Percentiles rank a stretch among this genome's conserved stretches.
These are phyloP conservation scores for Hippocampus barbouri DNA, from an alignment of 2,113 vertebrate genomes.

Conservation along the genomic window DNA sequence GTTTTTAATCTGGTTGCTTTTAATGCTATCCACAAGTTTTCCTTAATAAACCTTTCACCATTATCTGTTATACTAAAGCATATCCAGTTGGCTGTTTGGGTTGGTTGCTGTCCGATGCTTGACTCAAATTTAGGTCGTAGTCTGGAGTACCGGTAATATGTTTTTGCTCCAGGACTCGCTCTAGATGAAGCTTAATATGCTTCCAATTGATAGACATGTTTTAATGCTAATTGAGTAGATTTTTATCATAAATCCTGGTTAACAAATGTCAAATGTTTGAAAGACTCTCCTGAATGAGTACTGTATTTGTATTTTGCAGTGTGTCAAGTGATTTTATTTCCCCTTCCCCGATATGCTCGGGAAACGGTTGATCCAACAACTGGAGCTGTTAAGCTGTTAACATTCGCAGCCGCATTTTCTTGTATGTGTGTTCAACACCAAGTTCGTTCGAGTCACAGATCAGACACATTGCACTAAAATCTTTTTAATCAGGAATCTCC, in stretches of 20 bases:
- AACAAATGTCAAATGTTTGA: too few relatives aligned
- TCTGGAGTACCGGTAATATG: neutral
- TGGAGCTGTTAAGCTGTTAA: neutral
- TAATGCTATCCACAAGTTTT: slow-evolving; percentile 15
- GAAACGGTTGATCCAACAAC: neutral
- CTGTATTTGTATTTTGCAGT: too few relatives aligned
- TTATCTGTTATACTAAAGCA: slow-evolving; percentile 17
- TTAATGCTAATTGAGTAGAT: neutral
- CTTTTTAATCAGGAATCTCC: slow-evolving; percentile 92
- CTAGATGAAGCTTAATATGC: neutral
- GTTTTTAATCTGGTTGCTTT: slow-evolving; percentile 30
- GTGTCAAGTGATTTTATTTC: neutral
- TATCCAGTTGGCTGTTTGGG: slow-evolving; percentile 19
- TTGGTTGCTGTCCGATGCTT: slow-evolving; percentile 7
- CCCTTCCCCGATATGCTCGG: neutral
- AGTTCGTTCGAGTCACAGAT: slow-evolving; percentile 39
- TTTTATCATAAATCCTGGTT: neutral
- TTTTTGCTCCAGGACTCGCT: neutral
- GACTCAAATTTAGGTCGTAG: neutral
- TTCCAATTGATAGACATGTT: neutral
- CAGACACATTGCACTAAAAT: slow-evolving; percentile 80
- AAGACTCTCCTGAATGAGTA: too few relatives aligned
- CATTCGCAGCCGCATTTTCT: neutral
- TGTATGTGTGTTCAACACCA: neutral
- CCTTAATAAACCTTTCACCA: slow-evolving; percentile 40